Evolutionary conservation across 2,888 invertebrate species (phyloP).

Genomic region (Campoplex capitator): DNA sequence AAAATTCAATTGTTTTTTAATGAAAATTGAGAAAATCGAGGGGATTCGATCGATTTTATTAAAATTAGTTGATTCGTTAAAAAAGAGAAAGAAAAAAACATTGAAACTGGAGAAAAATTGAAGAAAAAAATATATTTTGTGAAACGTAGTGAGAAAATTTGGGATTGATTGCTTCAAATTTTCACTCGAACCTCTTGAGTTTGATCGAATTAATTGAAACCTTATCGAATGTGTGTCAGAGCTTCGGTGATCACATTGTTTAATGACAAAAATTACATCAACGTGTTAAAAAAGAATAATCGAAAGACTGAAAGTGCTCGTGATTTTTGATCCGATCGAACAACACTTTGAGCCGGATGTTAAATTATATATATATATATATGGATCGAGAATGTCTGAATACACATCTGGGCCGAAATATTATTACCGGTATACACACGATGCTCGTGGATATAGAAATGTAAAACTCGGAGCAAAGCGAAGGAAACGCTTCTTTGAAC

Average conservation of each 20-base stretch:
- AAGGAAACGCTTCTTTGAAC: constrained; percentile 45
- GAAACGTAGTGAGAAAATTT: no score
- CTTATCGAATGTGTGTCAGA: background rate
- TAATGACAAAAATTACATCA: background rate
- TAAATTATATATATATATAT: background rate
- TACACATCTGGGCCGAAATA: constrained; percentile 65
- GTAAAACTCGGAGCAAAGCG: constrained; percentile 42
- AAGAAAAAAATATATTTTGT: no score
- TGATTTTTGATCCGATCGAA: background rate
- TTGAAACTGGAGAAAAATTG: no score
- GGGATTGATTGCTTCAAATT: no score
- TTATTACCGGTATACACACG: constrained; percentile 1
- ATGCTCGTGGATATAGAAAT: constrained; percentile 62
- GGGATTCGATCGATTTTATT: background rate
- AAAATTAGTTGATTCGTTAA: no score
- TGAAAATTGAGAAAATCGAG: background rate
- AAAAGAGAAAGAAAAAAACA: no score
- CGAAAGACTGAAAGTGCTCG: background rate
- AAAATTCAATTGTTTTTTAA: background rate
- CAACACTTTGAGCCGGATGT: constrained; percentile 37
- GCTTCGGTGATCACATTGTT: background rate
- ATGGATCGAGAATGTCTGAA: constrained; percentile 59
- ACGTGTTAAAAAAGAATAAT: background rate
- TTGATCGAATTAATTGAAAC: background rate
- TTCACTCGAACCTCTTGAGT: background rate